Conservation (phyloP, 2,113 vertebrate species). For the Penelope pileata region DNA sequence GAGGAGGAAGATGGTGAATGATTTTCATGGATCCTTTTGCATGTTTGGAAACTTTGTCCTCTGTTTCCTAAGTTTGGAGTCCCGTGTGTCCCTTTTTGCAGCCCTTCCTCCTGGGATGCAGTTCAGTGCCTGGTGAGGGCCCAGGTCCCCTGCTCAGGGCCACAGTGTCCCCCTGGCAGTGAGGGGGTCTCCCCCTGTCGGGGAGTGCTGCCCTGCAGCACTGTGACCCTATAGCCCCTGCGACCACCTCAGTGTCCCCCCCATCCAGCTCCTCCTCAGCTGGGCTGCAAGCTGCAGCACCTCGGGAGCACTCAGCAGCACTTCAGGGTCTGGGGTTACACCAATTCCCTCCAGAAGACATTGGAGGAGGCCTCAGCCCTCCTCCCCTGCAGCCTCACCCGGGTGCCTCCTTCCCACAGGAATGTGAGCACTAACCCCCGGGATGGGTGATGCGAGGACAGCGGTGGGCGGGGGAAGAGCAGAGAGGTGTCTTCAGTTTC, state of each 20-base stretch:
- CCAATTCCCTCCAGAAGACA: background rate
- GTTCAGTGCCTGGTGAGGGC: background rate
- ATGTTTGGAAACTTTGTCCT: background rate
- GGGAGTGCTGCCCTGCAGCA: background rate
- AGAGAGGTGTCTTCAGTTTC: conserved; percentile 26
- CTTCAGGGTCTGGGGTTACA: background rate
- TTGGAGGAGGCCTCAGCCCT: background rate
- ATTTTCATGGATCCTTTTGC: background rate
- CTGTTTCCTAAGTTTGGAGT: background rate
- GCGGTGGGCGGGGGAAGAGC: background rate
- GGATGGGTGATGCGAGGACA: conserved; percentile 25
- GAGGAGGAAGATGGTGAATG: background rate
- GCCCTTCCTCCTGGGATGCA: background rate
- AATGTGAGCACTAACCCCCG: background rate
- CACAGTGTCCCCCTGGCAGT: rapidly evolving
- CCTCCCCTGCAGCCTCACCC: background rate
- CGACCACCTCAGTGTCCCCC: background rate
- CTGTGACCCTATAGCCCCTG: no score
- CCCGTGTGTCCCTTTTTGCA: rapidly evolving
- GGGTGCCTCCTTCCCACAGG: rapidly evolving
- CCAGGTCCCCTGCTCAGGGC: background rate
- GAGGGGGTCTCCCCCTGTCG: background rate
- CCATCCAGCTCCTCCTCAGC: background rate
- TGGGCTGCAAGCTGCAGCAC: background rate
- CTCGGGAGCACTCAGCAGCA: background rate